These are phyloP conservation scores for Chrysomallon squamiferum DNA, from an alignment of 1,140 invertebrate genomes.

Conservation along the genomic window DNA sequence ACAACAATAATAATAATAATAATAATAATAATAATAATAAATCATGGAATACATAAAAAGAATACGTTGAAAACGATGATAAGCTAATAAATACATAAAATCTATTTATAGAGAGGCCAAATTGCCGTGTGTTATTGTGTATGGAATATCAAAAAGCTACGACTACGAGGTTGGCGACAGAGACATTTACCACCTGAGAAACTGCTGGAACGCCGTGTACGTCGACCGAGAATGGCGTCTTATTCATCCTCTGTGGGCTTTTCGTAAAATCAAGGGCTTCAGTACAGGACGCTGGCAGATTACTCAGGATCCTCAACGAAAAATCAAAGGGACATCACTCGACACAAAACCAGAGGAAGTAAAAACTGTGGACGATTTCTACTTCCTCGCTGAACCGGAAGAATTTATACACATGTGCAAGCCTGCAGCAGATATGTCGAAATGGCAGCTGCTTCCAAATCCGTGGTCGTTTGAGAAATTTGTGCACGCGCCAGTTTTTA, in stretches of 20 bases:
- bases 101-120: constrained; percentile 5
- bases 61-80: no score
- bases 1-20: no score
- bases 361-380: constrained; percentile 24
- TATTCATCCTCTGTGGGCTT: constrained; percentile 42
- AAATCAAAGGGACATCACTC: no score
- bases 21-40: no score
- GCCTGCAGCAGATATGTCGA: constrained; percentile 21
- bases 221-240: constrained; percentile 40
- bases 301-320: neutral
- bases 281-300: constrained; percentile 14
- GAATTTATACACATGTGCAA: constrained; percentile 39
- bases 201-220: constrained; percentile 43
- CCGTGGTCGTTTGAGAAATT: constrained; percentile 5
- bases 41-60: no score
- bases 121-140: constrained; percentile 96
- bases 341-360: neutral
- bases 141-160: constrained; percentile 96
- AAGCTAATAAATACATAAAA: no score
- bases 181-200: constrained; percentile 80
- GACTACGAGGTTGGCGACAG: constrained; percentile 95
- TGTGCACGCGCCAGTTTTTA: neutral
- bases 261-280: constrained; percentile 22
- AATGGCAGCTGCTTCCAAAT: neutral
- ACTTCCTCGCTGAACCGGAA: constrained; percentile 37